A percentile compares a stretch with the other conserved stretches of the same genome.
Evolutionary conservation across 2,888 invertebrate species (phyloP).

Genomic region (Alentia gelatinosa): DNA sequence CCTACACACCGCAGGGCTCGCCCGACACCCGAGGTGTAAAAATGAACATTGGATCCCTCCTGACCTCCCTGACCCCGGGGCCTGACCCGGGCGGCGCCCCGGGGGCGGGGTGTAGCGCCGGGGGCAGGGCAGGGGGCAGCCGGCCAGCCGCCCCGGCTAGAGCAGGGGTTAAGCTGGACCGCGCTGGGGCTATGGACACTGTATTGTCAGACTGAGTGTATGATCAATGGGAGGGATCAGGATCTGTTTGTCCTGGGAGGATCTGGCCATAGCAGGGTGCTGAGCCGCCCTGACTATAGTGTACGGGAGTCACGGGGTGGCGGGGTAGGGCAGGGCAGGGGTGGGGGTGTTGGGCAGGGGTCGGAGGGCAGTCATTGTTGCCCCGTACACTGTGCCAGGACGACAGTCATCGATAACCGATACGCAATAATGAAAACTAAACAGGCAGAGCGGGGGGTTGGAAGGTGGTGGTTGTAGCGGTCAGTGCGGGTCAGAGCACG

Average conservation of each 20-base stretch:
- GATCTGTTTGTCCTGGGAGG: slow-evolving; percentile 11
- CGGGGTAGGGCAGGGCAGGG: background rate
- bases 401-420: slow-evolving; percentile 29
- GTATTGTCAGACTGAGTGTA: slow-evolving; percentile 31
- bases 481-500: background rate
- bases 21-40: slow-evolving; percentile 41
- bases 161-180: slow-evolving; percentile 6
- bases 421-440: slow-evolving; percentile 47
- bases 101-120: background rate
- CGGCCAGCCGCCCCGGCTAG: background rate
- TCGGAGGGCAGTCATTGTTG: background rate
- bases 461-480: background rate
- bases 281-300: background rate
- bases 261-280: background rate
- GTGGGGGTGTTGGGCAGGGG: background rate
- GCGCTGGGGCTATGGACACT: background rate
- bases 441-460: background rate
- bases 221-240: slow-evolving; percentile 26
- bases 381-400: background rate
- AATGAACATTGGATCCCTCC: slow-evolving; percentile 29
- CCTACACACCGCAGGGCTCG: background rate
- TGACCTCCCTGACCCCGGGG: slow-evolving; percentile 34
- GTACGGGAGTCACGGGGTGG: background rate
- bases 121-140: background rate
- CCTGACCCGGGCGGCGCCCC: background rate